phyloP scores from a whole-genome alignment of 1,140 invertebrate genomes.

The Drosophila littoralis region DNA sequence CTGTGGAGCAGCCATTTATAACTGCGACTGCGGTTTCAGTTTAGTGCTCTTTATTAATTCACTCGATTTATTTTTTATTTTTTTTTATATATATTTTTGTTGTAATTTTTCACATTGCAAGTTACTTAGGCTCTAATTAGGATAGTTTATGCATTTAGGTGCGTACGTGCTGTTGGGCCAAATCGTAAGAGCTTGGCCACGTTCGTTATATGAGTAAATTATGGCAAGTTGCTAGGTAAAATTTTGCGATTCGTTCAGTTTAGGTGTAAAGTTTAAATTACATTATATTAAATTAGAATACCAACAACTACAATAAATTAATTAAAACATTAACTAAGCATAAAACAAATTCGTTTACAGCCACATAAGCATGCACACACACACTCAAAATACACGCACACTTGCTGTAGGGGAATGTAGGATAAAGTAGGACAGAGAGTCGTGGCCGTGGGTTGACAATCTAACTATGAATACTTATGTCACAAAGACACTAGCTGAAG shows the following conservation, averaged over 20 bases:
- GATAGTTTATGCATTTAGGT: conserved; percentile 67
- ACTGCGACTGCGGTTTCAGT: conserved; percentile 13
- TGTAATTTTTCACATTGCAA: conserved; percentile 50
- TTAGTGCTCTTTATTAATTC: conserved; percentile 54
- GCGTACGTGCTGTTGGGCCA: conserved; percentile 45
- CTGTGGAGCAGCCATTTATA: conserved; percentile 22
- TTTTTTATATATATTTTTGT: conserved; percentile 38
- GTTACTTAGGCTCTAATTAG: conserved; percentile 72
- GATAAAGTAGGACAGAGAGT: conserved; percentile 38
- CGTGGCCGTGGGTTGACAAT: conserved; percentile 29
- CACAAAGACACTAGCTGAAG: conserved; percentile 17
- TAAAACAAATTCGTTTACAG: conserved; percentile 73
- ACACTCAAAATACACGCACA: conserved; percentile 24
- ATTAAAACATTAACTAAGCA: conserved; percentile 73
- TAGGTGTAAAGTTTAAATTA: conserved; percentile 63
- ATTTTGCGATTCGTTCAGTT: conserved; percentile 53
- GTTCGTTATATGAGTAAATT: conserved; percentile 42
- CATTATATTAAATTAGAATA: conserved; percentile 71
- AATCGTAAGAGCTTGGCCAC: conserved; percentile 18
- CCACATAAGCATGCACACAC: conserved; percentile 42
- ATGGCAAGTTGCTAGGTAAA: conserved; percentile 78
- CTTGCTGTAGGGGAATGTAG: conserved; percentile 17
- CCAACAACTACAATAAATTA: conserved; percentile 82
- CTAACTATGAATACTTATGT: conserved; percentile 30
- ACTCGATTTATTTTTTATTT: conserved; percentile 43